A percentile compares a stretch with the other conserved stretches of the same genome.
Conservation (phyloP, 2,888 invertebrate species). For the Mythimna lalbum region DNA sequence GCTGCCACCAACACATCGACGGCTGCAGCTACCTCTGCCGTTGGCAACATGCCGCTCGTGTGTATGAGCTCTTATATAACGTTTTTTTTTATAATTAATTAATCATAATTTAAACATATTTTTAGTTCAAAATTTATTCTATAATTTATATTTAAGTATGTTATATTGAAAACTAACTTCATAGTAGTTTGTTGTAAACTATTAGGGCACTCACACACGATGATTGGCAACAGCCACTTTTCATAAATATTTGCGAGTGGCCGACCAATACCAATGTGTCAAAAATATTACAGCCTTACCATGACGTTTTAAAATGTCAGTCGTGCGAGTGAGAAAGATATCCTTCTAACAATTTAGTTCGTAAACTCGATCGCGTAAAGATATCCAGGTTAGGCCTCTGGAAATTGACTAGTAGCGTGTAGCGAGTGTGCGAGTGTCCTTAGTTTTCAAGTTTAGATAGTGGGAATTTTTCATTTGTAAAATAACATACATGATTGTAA, state of each 20-base stretch:
- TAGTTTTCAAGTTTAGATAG: conserved; percentile 1
- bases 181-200: neutral
- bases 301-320: too few species aligned
- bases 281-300: too few species aligned
- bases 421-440: neutral
- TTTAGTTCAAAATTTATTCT: conserved; percentile 13
- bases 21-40: too few species aligned
- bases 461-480: conserved; percentile 25
- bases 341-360: too few species aligned
- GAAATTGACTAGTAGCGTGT: neutral
- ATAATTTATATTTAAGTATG: neutral
- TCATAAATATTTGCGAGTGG: neutral
- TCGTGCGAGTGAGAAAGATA: too few species aligned
- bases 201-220: neutral
- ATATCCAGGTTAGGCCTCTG: too few species aligned
- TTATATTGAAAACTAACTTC: neutral
- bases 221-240: neutral
- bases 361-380: too few species aligned
- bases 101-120: conserved; percentile 6
- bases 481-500: neutral
- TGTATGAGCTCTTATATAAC: neutral
- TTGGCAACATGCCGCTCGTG: too few species aligned
- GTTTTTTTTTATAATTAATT: conserved; percentile 9
- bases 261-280: too few species aligned
- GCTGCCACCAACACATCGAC: too few species aligned